phyloP scores from a whole-genome alignment of 2,113 vertebrate species.

The Melospiza georgiana region DNA sequence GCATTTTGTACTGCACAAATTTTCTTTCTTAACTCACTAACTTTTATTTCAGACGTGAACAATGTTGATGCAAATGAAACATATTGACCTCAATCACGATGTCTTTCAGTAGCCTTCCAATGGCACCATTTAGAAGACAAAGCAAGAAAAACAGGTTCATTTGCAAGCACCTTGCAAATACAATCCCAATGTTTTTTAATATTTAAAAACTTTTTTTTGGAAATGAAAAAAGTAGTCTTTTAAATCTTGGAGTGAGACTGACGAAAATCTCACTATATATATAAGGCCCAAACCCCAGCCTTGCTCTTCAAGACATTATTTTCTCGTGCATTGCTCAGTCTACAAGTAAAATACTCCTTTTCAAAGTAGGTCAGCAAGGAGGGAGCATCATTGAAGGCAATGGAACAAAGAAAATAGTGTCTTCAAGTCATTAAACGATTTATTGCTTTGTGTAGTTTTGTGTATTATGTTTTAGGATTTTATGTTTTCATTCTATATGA shows the following conservation, averaged over 20 bases:
- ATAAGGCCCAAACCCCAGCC: neutral
- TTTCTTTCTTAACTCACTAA: neutral
- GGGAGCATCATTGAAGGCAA: neutral
- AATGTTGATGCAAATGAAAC: neutral
- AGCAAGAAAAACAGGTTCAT: neutral
- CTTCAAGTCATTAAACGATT: neutral
- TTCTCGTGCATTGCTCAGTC: neutral
- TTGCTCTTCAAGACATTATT: neutral
- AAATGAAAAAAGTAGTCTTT: neutral
- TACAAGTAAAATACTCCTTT: neutral
- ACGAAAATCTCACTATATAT: neutral
- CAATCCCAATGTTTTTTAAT: neutral
- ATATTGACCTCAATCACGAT: neutral
- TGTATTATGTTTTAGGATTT: neutral
- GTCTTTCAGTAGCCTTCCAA: neutral
- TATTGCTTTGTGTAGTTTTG: neutral
- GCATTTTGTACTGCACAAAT: neutral
- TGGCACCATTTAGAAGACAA: neutral
- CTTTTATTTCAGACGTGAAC: neutral
- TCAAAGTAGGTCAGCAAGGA: neutral
- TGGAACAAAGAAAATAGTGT: neutral
- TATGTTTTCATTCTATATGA: neutral
- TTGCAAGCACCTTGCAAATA: neutral
- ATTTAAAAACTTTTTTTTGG: neutral
- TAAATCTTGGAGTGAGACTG: neutral